A percentile compares a stretch with the other conserved stretches of the same genome.
phyloP scores from a whole-genome alignment of 2,888 invertebrate species.

The Luperina testacea region DNA sequence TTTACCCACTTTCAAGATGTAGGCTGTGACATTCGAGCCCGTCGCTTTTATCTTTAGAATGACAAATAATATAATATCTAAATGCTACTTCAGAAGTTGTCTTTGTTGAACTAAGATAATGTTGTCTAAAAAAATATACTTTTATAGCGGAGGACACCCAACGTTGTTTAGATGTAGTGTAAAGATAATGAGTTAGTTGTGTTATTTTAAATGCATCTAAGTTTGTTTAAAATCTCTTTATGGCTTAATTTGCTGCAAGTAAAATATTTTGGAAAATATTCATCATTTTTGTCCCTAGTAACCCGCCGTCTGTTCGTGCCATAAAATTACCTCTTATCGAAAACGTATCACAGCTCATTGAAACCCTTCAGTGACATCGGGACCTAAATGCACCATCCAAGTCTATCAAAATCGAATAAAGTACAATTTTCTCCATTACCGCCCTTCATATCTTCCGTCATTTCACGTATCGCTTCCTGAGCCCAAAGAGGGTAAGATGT shows the following conservation, averaged over 20 bases:
- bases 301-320: slow-evolving; percentile 17
- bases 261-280: not conserved
- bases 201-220: not conserved
- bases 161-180: slow-evolving; percentile 37
- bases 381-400: slow-evolving; percentile 86
- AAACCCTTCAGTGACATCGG: slow-evolving; percentile 81
- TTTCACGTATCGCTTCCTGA: slow-evolving; percentile 89
- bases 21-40: slow-evolving; percentile 33
- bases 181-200: slow-evolving; percentile 3
- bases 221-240: not conserved
- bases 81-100: slow-evolving; percentile 85
- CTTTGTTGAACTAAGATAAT: slow-evolving; percentile 80
- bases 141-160: slow-evolving; percentile 78
- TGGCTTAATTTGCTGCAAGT: not conserved
- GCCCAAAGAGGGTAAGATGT: slow-evolving; percentile 85
- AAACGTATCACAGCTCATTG: slow-evolving; percentile 70
- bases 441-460: slow-evolving; percentile 89
- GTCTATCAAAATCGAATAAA: slow-evolving; percentile 90
- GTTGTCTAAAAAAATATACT: slow-evolving; percentile 75
- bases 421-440: slow-evolving; percentile 89
- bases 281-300: not conserved
- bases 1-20: slow-evolving; percentile 54
- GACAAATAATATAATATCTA: slow-evolving; percentile 81
- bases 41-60: slow-evolving; percentile 79
- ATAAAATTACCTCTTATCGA: slow-evolving; percentile 56